These are phyloP conservation scores for Gymnodraco acuticeps DNA, from an alignment of 2,797 vertebrate genomes.

Conservation along the genomic window DNA sequence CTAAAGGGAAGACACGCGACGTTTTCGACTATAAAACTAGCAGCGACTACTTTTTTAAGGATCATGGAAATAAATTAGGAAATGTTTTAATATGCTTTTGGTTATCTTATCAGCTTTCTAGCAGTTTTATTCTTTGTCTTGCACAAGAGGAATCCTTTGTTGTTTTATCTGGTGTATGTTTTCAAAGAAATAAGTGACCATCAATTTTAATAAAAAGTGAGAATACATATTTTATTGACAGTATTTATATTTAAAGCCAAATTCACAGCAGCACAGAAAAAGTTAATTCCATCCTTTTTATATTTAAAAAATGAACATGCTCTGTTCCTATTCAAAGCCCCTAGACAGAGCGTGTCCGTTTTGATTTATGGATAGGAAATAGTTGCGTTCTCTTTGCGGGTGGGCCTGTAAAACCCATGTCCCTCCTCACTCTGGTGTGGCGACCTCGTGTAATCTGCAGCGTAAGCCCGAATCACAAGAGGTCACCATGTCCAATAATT, in stretches of 20 bases:
- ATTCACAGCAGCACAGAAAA: slow-evolving; percentile 17
- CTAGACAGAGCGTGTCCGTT: slow-evolving; percentile 77
- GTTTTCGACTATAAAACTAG: neutral
- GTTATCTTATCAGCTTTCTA: neutral
- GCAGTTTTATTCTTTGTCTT: neutral
- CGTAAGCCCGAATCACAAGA: slow-evolving; percentile 70
- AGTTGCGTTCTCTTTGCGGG: slow-evolving; percentile 74
- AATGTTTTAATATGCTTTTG: neutral
- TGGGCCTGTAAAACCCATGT: slow-evolving; percentile 71
- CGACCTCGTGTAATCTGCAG: slow-evolving; percentile 69
- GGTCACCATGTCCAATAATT: slow-evolving; percentile 68
- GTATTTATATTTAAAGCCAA: neutral
- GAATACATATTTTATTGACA: neutral
- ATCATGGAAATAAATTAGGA: neutral
- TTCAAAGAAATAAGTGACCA: neutral
- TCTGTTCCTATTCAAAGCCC: slow-evolving; percentile 63
- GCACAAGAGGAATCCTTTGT: neutral
- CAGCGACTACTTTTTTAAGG: neutral
- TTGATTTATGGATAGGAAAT: slow-evolving; percentile 83
- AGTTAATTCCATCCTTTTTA: slow-evolving; percentile 52
- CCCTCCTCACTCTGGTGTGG: slow-evolving; percentile 60
- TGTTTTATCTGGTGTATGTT: neutral
- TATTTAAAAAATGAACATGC: slow-evolving; percentile 61
- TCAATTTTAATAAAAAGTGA: neutral
- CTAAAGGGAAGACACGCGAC: neutral